Conservation (phyloP, 2,113 vertebrate genomes). For the Eublepharis macularius region DNA sequence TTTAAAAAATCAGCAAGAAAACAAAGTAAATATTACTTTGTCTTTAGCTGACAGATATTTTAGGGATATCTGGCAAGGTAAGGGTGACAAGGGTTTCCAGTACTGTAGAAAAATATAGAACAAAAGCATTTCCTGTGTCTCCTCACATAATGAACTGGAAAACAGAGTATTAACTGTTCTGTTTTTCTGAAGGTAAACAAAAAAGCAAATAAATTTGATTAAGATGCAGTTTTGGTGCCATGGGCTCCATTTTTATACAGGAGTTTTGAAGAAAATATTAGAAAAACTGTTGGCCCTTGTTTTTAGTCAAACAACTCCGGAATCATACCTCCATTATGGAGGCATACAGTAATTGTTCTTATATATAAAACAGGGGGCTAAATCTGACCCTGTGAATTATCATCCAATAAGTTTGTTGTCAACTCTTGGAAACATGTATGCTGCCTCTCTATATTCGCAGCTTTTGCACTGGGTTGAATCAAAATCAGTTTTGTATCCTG, state of each 20-base stretch:
- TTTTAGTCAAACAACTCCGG: too few relatives aligned
- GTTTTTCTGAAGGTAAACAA: conserved; percentile 11
- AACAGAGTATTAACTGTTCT: conserved; percentile 29
- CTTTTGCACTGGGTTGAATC: too few relatives aligned
- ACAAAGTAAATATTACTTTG: neutral
- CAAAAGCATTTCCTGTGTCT: conserved; percentile 25
- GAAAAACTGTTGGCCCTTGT: too few relatives aligned
- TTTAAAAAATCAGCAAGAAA: neutral
- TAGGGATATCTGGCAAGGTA: neutral
- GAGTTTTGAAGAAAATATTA: conserved; percentile 37
- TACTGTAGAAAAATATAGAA: neutral
- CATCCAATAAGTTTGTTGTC: too few relatives aligned
- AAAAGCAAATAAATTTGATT: conserved; percentile 48
- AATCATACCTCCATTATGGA: too few relatives aligned
- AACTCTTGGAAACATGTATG: too few relatives aligned
- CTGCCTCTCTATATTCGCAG: too few relatives aligned
- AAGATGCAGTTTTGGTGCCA: conserved; percentile 30
- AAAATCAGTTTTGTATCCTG: too few relatives aligned
- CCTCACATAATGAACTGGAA: conserved; percentile 18
- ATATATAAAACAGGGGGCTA: too few relatives aligned
- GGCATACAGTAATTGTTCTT: too few relatives aligned
- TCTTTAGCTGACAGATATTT: neutral
- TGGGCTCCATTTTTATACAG: conserved; percentile 37
- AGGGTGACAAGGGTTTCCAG: neutral
- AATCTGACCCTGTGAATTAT: too few relatives aligned